These are phyloP conservation scores for Scaptomyza montana DNA, from an alignment of 1,140 invertebrate species.

Conservation along the genomic window DNA sequence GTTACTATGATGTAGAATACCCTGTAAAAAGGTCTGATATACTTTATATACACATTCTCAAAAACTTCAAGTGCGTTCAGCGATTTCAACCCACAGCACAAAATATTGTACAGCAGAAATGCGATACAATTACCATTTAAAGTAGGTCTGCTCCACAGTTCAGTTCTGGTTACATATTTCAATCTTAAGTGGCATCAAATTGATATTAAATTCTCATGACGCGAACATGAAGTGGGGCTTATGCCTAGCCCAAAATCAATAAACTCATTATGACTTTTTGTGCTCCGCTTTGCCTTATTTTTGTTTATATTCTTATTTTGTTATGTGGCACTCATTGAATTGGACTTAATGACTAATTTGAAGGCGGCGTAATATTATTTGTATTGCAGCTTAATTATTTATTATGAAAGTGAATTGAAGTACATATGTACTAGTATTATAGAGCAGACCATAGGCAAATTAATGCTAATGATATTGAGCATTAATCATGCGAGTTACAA, in stretches of 20 bases:
- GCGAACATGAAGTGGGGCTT: conserved; percentile 33
- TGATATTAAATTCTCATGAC: conserved; percentile 63
- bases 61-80: too few relatives aligned
- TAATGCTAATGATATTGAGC: conserved; percentile 47
- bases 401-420: background rate
- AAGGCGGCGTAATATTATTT: conserved; percentile 45
- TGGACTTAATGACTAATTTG: conserved; percentile 56
- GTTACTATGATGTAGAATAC: background rate
- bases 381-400: conserved; percentile 31
- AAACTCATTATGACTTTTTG: conserved; percentile 59
- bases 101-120: background rate
- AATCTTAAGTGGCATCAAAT: conserved; percentile 58
- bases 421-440: conserved; percentile 15
- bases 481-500: conserved; percentile 8
- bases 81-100: too few relatives aligned
- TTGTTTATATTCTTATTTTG: conserved; percentile 27
- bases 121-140: background rate
- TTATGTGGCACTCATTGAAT: conserved; percentile 44
- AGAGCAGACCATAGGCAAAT: conserved; percentile 15
- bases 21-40: background rate
- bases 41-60: background rate
- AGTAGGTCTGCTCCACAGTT: background rate
- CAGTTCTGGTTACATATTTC: conserved; percentile 22
- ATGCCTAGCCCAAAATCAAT: conserved; percentile 46
- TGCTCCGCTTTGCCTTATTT: background rate